Evolutionary conservation across 92 coral and sea anemone genomes (phyloP).

Genomic region (Metridium senile): DNA sequence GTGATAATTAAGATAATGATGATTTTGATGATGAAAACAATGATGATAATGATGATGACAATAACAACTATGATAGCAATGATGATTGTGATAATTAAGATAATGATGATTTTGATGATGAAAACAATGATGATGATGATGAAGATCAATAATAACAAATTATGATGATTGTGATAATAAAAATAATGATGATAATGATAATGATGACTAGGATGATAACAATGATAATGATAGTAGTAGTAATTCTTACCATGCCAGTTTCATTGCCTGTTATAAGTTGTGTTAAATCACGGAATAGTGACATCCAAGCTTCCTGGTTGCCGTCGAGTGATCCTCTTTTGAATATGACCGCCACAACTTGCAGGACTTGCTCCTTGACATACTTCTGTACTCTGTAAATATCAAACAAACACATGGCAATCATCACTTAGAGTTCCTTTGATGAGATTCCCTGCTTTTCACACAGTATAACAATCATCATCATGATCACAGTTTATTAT

Average conservation of each 20-base stretch:
- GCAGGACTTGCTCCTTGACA: constrained; percentile 90
- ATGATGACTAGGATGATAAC: no score
- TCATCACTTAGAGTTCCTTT: not conserved
- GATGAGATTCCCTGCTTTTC: not conserved
- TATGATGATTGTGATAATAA: no score
- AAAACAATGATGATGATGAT: no score
- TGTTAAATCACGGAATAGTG: constrained; percentile 70
- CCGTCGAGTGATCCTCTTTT: constrained; percentile 87
- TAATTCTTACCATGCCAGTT: constrained; percentile 77
- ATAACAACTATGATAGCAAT: no score
- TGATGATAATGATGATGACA: no score
- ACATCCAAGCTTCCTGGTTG: constrained; percentile 47
- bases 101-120: no score
- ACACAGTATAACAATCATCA: not conserved
- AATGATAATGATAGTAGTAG: no score
- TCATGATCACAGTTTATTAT: not conserved
- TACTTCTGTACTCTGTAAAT: constrained; percentile 77
- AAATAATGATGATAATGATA: no score
- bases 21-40: no score
- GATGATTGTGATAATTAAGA: no score
- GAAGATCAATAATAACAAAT: no score
- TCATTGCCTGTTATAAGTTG: constrained; percentile 72
- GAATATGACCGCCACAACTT: constrained; percentile 88
- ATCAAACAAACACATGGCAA: not conserved
- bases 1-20: no score